Percentiles rank a stretch among this genome's conserved stretches.
Evolutionary conservation across 2,888 invertebrate genomes (phyloP).

Genomic region (Pyralis farinalis): DNA sequence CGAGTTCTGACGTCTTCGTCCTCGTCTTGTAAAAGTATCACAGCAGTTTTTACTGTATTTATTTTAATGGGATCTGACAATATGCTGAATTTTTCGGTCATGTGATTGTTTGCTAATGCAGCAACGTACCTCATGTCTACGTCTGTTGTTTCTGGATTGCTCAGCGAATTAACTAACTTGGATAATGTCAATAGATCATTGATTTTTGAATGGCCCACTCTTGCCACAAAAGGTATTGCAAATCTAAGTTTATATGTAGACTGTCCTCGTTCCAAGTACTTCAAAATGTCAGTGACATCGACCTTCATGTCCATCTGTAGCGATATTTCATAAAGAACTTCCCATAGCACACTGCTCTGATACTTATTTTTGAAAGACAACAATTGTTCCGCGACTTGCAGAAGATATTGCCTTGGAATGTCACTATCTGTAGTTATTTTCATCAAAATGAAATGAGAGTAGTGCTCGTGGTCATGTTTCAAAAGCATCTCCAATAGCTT

Average conservation of each 20-base stretch:
- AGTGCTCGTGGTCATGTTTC: slow-evolving; percentile 41
- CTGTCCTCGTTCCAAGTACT: slow-evolving; percentile 23
- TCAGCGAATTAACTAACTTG: slow-evolving; percentile 37
- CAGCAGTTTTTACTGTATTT: slow-evolving; percentile 50
- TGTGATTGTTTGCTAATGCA: slow-evolving; percentile 59
- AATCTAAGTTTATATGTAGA: slow-evolving; percentile 48
- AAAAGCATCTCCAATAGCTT: slow-evolving; percentile 35
- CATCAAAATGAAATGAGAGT: slow-evolving; percentile 36
- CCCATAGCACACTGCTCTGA: slow-evolving; percentile 44
- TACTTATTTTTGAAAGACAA: slow-evolving; percentile 33
- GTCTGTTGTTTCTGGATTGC: slow-evolving; percentile 51
- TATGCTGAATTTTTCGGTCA: slow-evolving; percentile 36
- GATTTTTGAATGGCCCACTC: slow-evolving; percentile 28
- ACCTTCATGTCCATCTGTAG: slow-evolving; percentile 28
- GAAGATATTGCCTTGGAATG: slow-evolving; percentile 26
- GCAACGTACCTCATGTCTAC: slow-evolving; percentile 60
- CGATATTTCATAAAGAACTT: slow-evolving; percentile 52
- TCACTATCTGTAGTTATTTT: slow-evolving; percentile 33
- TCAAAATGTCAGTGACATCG: slow-evolving; percentile 24
- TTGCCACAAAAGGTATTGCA: slow-evolving; percentile 51
- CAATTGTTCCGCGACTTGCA: slow-evolving; percentile 35
- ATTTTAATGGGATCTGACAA: slow-evolving; percentile 46
- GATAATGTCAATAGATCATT: slow-evolving; percentile 31
- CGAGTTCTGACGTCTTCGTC: slow-evolving; percentile 68
- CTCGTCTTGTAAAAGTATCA: slow-evolving; percentile 79